Evolutionary conservation across 1,140 invertebrate species (phyloP), one percentile per base, ranked within the genome.

Genomic region (Trachymyrmex cornetzi): DNA sequence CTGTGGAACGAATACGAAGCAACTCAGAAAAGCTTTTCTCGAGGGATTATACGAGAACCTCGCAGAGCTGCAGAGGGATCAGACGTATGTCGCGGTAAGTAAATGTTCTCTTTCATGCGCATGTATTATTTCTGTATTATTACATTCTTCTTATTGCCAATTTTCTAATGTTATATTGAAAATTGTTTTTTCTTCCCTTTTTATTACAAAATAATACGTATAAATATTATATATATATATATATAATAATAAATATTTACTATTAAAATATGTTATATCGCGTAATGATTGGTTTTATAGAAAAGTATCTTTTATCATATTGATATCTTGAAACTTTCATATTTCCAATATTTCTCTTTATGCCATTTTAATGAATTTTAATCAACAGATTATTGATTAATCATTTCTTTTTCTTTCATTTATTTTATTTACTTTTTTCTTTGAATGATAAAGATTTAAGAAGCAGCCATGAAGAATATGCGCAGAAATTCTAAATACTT

Each of bases 21-120:
- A 96, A 93, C 93, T 99, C 16, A 96, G 98, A 86, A 98, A 97
- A 94, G 98, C 98, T 92, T 93, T 99, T 19, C 93, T 98, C 19
- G 96, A 97, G 75, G 99, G 98, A 19, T 95, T 99, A 19, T 99
- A 98, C 93, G 97, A 98, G 93, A 99, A 99, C 95, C 96, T 98
- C 85, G 98, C 98, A n/a, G 97, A 98, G 95, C 92, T 98, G 9
- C 97, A 98, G 87, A 96, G 96, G 89, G 97, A 98, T 91, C 97
- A 97, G 91, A 96, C 96, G 61, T 98, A 98, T 92, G 91, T 97
- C 63, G 97, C 97, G 30, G 97, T 98, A 96, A 97, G 96, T 94
- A 48, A 53, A 88, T 50, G 0, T 14, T 30, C 9, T 74, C 19
- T 66, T 12, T 22, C n/a, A 34, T 2, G 2, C 34, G 34, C 7